Evolutionary conservation across 1,140 invertebrate species (phyloP), one percentile per base, ranked within the genome.

Genomic region (Listronotus bonariensis): DNA sequence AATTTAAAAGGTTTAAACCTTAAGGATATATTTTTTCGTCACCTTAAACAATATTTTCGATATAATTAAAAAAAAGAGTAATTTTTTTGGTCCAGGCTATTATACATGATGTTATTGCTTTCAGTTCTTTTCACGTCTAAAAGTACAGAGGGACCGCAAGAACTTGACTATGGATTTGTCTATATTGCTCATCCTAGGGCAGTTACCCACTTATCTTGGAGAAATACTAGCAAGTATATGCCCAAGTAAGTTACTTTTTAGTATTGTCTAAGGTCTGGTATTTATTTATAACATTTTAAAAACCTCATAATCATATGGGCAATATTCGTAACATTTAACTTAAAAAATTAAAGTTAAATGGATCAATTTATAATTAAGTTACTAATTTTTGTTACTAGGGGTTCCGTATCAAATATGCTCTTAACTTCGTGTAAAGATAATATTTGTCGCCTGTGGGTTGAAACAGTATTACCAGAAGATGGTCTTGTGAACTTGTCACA

Each of bases 201-300:
- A 43, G 93, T 99, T 9, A 98, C 95, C 43, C 94, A 97, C 72
- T 86, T 99, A 60, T 95, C 95, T 48, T 99, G 97, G 97, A 85
- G 97, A 63, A 95, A 95, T 80, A 98, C 96, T 36, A 98, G 95
- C 83, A 98, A 98, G 83, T 98, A 97, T 75, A 98, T 98, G 95
- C 96, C 96, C 64, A 96, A 95, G 93, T 96, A 84, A 83, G 86
- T 81, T 49, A 26, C 20, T 26, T 26, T 26, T 5, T 26, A 26
- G 20, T 5, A 26, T 26, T 26, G 5, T 26, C 20, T 26, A 5
- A 3, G 20, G 20, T 1, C 2, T 26, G 20, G 20, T 5, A 26
- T 26, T 26, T 26, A 26, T 1, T 26, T 1, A 26, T 1, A 5
- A 26, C 20, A 26, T 26, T n/a, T n/a, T n/a, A n/a, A n/a, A n/a